Conservation (phyloP, 2,113 vertebrate genomes). For the Psettodes erumei region DNA sequence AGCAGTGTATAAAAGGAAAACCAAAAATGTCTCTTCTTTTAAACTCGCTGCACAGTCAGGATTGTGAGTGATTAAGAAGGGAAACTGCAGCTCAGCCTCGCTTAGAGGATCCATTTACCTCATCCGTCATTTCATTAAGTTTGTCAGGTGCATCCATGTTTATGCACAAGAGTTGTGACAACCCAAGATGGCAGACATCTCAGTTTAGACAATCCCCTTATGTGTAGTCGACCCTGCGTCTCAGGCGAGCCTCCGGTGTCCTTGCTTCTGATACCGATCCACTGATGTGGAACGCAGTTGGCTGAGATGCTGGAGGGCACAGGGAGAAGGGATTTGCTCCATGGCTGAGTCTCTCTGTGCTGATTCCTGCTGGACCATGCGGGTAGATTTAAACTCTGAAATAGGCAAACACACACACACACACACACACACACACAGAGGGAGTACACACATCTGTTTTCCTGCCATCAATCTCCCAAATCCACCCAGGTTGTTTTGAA, state of each 20-base stretch:
- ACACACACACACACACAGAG: conserved; percentile 18
- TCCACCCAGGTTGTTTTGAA: conserved; percentile 76
- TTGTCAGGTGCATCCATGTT: conserved; percentile 71
- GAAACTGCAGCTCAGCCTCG: conserved; percentile 37
- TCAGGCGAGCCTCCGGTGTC: conserved; percentile 67
- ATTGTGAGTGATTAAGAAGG: conserved; percentile 35
- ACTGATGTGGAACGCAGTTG: conserved; percentile 73
- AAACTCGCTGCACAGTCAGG: conserved; percentile 9
- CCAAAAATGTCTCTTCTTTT: too few species aligned
- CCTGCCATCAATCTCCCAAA: conserved; percentile 70
- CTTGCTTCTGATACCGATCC: conserved; percentile 66
- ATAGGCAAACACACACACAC: background rate
- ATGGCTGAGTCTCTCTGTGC: conserved; percentile 59
- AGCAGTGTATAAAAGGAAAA: too few species aligned
- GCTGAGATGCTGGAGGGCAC: conserved; percentile 65
- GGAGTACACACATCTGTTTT: conserved; percentile 33
- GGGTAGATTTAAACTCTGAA: conserved; percentile 58
- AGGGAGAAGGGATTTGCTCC: conserved; percentile 73
- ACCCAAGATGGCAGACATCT: conserved; percentile 75
- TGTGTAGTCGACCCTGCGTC: conserved; percentile 67
- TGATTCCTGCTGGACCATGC: conserved; percentile 45
- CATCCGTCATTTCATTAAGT: conserved; percentile 75
- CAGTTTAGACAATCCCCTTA: conserved; percentile 74
- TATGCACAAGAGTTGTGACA: conserved; percentile 67
- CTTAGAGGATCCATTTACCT: conserved; percentile 48